These are phyloP conservation scores for Harpalus rufipes DNA, from an alignment of 2,888 invertebrate species.

Conservation along the genomic window DNA sequence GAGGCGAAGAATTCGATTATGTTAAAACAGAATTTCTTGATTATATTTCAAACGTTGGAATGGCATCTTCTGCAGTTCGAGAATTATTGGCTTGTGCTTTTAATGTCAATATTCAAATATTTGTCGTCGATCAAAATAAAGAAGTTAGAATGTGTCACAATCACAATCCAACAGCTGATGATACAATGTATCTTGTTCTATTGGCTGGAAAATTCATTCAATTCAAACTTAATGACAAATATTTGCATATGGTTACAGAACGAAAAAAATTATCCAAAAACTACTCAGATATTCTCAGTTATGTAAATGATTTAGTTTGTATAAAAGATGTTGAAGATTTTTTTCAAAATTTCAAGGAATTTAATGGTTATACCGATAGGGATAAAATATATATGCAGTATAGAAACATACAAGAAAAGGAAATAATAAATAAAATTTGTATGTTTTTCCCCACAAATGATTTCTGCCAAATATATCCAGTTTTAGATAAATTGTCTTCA, in stretches of 20 bases:
- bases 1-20: slow-evolving; percentile 49
- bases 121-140: slow-evolving; percentile 61
- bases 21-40: slow-evolving; percentile 65
- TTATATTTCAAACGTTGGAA: slow-evolving; percentile 66
- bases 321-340: slow-evolving; percentile 67
- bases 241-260: slow-evolving; percentile 64
- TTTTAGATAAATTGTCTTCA: slow-evolving; percentile 45
- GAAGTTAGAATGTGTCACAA: slow-evolving; percentile 59
- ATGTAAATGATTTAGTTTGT: slow-evolving; percentile 56
- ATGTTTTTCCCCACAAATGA: not conserved
- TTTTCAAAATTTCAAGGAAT: slow-evolving; percentile 59
- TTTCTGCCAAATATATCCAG: not conserved
- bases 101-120: slow-evolving; percentile 67
- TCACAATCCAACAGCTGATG: slow-evolving; percentile 66
- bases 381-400: slow-evolving; percentile 44
- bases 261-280: slow-evolving; percentile 54
- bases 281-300: slow-evolving; percentile 54
- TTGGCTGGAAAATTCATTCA: slow-evolving; percentile 53
- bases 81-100: slow-evolving; percentile 68
- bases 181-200: slow-evolving; percentile 58
- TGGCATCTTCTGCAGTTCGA: slow-evolving; percentile 67
- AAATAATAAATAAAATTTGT: slow-evolving; percentile 38
- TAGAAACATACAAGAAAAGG: slow-evolving; percentile 59
- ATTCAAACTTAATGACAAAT: slow-evolving; percentile 66
- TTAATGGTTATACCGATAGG: slow-evolving; percentile 58